phyloP scores from a whole-genome alignment of 2,113 vertebrate species.

The Daphoenositta chrysoptera region DNA sequence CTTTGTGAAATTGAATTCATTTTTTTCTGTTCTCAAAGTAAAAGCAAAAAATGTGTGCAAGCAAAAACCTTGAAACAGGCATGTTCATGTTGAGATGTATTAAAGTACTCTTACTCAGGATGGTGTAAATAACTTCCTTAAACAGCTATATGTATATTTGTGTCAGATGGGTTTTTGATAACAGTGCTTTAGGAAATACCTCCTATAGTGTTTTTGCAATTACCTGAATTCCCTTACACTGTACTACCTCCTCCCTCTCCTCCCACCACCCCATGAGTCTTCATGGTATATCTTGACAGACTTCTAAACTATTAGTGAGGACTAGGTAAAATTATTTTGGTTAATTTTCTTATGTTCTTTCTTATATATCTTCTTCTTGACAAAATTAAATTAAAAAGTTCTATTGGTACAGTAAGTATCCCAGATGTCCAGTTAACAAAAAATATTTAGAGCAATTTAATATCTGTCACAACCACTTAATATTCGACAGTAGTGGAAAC shows the following conservation, averaged over 20 bases:
- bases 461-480: neutral
- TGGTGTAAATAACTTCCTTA: neutral
- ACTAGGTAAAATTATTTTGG: neutral
- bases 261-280: fast-evolving
- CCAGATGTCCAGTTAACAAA: neutral
- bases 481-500: neutral
- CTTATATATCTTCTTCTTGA: neutral
- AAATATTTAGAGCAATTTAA: neutral
- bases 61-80: neutral
- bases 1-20: neutral
- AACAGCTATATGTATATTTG: neutral
- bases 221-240: neutral
- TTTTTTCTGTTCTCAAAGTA: neutral
- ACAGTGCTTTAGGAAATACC: neutral
- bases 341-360: neutral
- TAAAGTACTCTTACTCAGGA: neutral
- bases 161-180: neutral
- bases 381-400: neutral
- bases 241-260: neutral
- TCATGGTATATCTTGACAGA: neutral
- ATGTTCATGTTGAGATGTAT: neutral
- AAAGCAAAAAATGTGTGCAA: neutral
- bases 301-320: neutral
- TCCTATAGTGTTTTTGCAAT: neutral
- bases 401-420: neutral